These are phyloP conservation scores for Smittia sp. DNA, from an alignment of 2,888 invertebrate genomes.

Conservation along the genomic window DNA sequence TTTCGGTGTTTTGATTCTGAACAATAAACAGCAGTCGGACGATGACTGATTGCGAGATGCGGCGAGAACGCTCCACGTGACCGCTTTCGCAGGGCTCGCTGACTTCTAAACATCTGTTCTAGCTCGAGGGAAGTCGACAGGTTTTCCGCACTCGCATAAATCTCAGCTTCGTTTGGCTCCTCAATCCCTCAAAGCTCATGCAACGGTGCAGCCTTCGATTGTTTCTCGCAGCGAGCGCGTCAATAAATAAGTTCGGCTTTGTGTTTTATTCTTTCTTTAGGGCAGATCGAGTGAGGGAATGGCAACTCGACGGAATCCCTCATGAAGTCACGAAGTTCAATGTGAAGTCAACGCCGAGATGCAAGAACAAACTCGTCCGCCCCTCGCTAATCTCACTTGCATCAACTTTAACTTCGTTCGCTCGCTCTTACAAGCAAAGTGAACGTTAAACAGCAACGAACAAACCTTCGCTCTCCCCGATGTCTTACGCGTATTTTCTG, in stretches of 20 bases:
- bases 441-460: conserved; percentile 7
- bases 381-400: background rate
- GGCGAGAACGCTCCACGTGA: background rate
- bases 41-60: conserved; percentile 29
- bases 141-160: conserved; percentile 29
- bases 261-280: background rate
- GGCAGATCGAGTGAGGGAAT: background rate
- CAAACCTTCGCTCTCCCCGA: background rate
- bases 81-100: background rate
- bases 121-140: background rate
- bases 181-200: background rate
- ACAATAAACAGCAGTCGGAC: conserved; percentile 22
- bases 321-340: background rate
- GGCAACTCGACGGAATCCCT: background rate
- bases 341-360: background rate
- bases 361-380: background rate
- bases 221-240: background rate
- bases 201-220: background rate
- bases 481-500: conserved; percentile 21
- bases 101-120: background rate
- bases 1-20: conserved; percentile 17
- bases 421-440: background rate
- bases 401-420: background rate
- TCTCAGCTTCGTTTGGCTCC: conserved; percentile 1
- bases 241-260: background rate